A percentile compares a stretch with the other conserved stretches of the same genome.
Evolutionary conservation across 2,797 vertebrate species (phyloP).

Genomic region (Ptychadena robeensis): DNA sequence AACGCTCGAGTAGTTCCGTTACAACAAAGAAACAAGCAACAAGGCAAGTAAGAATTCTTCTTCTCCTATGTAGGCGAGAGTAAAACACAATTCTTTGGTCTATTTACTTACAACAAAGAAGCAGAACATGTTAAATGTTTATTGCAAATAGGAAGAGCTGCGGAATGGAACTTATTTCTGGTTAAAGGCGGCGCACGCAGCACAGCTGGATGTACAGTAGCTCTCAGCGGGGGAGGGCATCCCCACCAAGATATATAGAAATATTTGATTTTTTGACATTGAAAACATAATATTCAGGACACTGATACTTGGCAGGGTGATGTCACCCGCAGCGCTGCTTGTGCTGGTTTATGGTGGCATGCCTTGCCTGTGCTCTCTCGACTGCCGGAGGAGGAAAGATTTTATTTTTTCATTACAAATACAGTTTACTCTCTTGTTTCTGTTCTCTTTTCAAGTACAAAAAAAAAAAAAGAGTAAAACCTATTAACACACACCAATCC

Average conservation of each 20-base stretch:
- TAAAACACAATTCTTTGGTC: not conserved
- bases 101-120: not conserved
- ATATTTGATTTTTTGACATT: slow-evolving; percentile 57
- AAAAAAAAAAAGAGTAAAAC: slow-evolving; percentile 13
- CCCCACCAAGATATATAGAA: slow-evolving; percentile 47
- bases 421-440: not conserved
- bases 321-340: slow-evolving; percentile 3
- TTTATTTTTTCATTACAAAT: not conserved
- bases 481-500: not conserved
- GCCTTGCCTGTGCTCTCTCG: slow-evolving; percentile 8
- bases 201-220: slow-evolving; percentile 33
- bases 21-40: too few species aligned
- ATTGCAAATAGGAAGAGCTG: slow-evolving; percentile 31
- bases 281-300: slow-evolving; percentile 52
- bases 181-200: slow-evolving; percentile 11
- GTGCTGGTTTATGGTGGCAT: slow-evolving; percentile 7
- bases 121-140: slow-evolving; percentile 12
- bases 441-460: not conserved
- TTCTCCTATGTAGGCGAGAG: not conserved
- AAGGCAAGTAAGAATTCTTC: too few species aligned
- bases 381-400: slow-evolving; percentile 2
- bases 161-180: slow-evolving; percentile 25
- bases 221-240: slow-evolving; percentile 40
- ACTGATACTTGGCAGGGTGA: slow-evolving; percentile 47
- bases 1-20: too few species aligned